Evolutionary conservation across 2,888 invertebrate species (phyloP).

Genomic region (Eupithecia vulgata): DNA sequence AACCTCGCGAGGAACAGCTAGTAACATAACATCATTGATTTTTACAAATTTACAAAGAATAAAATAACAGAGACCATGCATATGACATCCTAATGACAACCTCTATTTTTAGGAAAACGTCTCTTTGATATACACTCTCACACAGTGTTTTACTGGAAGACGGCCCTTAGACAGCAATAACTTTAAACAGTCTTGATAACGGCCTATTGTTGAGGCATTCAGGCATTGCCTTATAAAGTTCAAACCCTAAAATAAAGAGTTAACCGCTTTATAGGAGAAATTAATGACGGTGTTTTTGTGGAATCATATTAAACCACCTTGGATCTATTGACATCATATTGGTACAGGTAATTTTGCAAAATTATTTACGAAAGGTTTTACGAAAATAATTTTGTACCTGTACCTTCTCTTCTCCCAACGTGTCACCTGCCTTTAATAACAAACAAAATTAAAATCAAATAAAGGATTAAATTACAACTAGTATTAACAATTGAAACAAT

Average conservation of each 20-base stretch:
- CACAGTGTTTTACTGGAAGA: not conserved
- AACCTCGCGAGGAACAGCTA: no score
- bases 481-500: no score
- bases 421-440: no score
- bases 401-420: no score
- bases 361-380: not conserved
- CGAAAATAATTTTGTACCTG: no score
- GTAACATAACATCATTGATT: no score
- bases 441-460: no score
- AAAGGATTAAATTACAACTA: no score
- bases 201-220: constrained; percentile 35
- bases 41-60: no score
- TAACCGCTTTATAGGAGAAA: constrained; percentile 29
- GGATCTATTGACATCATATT: not conserved
- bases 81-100: not conserved
- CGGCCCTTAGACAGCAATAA: constrained; percentile 29
- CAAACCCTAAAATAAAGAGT: no score
- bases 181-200: constrained; percentile 39
- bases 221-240: constrained; percentile 38
- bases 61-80: no score
- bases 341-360: not conserved
- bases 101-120: no score
- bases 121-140: not conserved
- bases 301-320: constrained; percentile 8
- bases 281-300: constrained; percentile 17